Evolutionary conservation across 2,888 invertebrate species (phyloP).

Genomic region (Atrina japonica): DNA sequence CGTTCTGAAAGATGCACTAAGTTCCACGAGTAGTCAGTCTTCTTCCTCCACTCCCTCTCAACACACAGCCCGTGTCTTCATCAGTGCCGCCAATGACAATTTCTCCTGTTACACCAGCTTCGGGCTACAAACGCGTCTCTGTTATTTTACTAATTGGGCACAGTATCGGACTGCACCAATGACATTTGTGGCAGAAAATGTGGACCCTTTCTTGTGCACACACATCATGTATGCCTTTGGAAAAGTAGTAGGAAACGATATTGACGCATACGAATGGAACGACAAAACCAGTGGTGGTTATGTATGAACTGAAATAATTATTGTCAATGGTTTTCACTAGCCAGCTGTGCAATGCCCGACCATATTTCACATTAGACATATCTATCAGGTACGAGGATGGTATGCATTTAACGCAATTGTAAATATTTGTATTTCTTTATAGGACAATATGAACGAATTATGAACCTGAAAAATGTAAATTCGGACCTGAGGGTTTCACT

Average conservation of each 20-base stretch:
- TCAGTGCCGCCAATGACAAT: no score
- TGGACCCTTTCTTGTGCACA: constrained; percentile 95
- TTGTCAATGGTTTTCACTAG: constrained; percentile 86
- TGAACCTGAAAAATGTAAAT: constrained; percentile 27
- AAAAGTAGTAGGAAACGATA: constrained; percentile 96
- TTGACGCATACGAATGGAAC: constrained; percentile 95
- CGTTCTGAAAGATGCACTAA: no score
- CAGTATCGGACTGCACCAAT: constrained; percentile 95
- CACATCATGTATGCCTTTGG: constrained; percentile 98
- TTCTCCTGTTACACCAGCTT: no score
- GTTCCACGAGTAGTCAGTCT: no score
- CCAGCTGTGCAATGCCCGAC: no score
- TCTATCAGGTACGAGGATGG: no score
- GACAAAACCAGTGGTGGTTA: constrained; percentile 83
- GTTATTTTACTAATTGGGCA: constrained; percentile 99
- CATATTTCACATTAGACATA: neutral
- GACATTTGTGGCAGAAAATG: constrained; percentile 95
- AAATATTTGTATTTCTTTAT: neutral
- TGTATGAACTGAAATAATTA: no score
- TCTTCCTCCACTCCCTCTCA: no score
- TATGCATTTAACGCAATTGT: no score
- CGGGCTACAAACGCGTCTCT: constrained; percentile 84
- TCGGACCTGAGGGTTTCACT: constrained; percentile 89
- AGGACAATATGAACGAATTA: constrained; percentile 21
- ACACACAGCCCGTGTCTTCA: no score